These are phyloP conservation scores for Mormyrus proboscirostris DNA, from an alignment of 2,797 vertebrate genomes.

Conservation along the genomic window DNA sequence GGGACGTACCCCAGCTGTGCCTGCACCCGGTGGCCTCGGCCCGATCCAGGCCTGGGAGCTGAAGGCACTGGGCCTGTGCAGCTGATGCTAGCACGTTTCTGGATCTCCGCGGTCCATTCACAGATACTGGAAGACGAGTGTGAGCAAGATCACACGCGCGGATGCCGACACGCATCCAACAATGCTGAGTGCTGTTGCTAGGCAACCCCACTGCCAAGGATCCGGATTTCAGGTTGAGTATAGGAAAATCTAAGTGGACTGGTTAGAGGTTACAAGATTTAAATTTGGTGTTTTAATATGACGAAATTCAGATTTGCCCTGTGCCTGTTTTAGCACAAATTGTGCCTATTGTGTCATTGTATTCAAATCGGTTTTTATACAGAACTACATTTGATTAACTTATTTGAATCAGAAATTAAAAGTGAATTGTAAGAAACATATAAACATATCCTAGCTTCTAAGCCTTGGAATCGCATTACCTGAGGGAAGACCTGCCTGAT, in stretches of 20 bases:
- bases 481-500: background rate
- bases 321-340: background rate
- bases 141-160: background rate
- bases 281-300: background rate
- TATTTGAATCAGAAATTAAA: background rate
- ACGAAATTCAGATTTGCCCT: background rate
- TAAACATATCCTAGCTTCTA: background rate
- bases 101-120: background rate
- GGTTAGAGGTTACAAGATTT: slow-evolving; percentile 15
- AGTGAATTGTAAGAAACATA: background rate
- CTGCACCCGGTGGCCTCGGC: no score
- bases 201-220: slow-evolving; percentile 31
- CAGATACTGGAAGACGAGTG: background rate
- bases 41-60: background rate
- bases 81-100: background rate
- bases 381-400: background rate
- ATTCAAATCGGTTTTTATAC: background rate
- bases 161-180: slow-evolving; percentile 15
- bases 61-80: background rate
- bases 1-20: background rate
- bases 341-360: background rate
- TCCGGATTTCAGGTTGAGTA: slow-evolving; percentile 8
- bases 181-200: slow-evolving; percentile 41
- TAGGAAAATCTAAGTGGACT: slow-evolving; percentile 23
- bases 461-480: background rate